These are phyloP conservation scores for human DNA, from an alignment of 2,113 vertebrate genomes.

Conservation along the genomic window GRCh38 chr3:141104001-141104500, in stretches of 20 bases:
- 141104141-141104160: no score
- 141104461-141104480: conserved; percentile 28
- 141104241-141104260: background rate
- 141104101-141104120: background rate
- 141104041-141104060: background rate
- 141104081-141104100: conserved; percentile 26
- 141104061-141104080: conserved; percentile 16
- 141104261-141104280: fast-evolving
- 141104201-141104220: background rate
- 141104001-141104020: background rate
- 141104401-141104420: background rate
- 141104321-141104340: background rate
- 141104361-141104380: background rate
- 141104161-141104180: background rate
- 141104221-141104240: background rate
- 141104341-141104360: background rate
- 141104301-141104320: background rate
- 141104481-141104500: background rate
- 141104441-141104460: background rate
- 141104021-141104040: background rate
- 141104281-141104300: background rate
- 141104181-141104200: background rate
- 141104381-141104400: background rate
- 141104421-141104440: background rate
- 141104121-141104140: background rate